Evolutionary conservation across 2,113 vertebrate genomes (phyloP).

Genomic region (Sigmodon hispidus): DNA sequence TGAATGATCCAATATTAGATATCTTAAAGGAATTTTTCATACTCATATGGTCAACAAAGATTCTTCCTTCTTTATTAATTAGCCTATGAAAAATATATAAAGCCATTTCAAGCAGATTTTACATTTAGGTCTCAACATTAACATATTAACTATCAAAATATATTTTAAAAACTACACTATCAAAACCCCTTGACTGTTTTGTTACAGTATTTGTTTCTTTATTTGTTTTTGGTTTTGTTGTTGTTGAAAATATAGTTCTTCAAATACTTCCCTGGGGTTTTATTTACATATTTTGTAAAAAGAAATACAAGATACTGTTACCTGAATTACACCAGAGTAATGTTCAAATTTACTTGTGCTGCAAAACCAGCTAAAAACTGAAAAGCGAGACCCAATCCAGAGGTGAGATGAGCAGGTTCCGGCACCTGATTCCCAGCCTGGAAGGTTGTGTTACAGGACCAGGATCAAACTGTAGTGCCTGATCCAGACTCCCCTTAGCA

Average conservation of each 20-base stretch:
- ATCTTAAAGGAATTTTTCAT: neutral
- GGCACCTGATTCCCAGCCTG: no score
- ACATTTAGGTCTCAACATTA: neutral
- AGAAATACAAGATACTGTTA: neutral
- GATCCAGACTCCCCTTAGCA: no score
- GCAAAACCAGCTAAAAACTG: no score
- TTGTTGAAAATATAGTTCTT: neutral
- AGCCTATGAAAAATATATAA: neutral
- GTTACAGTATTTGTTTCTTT: neutral
- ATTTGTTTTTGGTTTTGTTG: no score
- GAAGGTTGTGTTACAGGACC: no score
- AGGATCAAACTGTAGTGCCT: no score
- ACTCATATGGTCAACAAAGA: neutral
- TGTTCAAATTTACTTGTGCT: neutral
- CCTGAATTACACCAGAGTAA: neutral
- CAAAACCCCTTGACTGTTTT: neutral
- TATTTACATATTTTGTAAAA: conserved; percentile 29
- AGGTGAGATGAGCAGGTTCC: no score
- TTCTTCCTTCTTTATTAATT: neutral
- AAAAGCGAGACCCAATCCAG: no score
- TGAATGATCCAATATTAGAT: neutral
- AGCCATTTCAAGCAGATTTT: neutral
- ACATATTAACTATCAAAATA: neutral
- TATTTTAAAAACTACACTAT: neutral
- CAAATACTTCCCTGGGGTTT: neutral